phyloP scores from a whole-genome alignment of 1,140 invertebrate genomes.

The Zeugodacus cucurbitae region DNA sequence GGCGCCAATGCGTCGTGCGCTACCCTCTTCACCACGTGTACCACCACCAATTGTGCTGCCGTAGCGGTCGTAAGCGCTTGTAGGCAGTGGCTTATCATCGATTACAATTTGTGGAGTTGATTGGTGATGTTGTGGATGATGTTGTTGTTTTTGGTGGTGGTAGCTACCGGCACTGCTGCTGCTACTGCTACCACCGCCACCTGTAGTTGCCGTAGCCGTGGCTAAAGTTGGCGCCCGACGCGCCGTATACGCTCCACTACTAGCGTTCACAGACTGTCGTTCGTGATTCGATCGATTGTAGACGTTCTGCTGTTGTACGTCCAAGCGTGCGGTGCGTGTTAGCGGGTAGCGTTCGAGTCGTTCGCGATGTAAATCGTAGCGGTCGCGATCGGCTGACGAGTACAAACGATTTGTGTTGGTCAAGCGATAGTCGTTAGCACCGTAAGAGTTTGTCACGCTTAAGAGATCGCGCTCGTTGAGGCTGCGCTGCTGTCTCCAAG shows the following conservation, averaged over 20 bases:
- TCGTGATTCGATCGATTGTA: slow-evolving; percentile 65
- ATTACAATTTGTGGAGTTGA: slow-evolving; percentile 60
- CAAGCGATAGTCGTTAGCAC: slow-evolving; percentile 53
- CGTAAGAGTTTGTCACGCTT: slow-evolving; percentile 53
- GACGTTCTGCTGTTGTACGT: slow-evolving; percentile 63
- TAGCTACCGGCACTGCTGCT: slow-evolving; percentile 58
- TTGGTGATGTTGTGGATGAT: slow-evolving; percentile 39
- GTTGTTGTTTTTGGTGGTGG: slow-evolving; percentile 44
- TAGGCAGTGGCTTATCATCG: slow-evolving; percentile 42
- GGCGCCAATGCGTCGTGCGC: slow-evolving; percentile 37
- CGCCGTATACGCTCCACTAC: slow-evolving; percentile 5
- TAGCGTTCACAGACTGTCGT: slow-evolving; percentile 49
- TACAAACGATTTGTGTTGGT: slow-evolving; percentile 58
- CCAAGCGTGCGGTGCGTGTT: slow-evolving; percentile 59
- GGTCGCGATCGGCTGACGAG: slow-evolving; percentile 61
- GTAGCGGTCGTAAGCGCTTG: slow-evolving; percentile 42
- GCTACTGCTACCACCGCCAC: slow-evolving; percentile 53
- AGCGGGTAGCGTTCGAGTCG: slow-evolving; percentile 61
- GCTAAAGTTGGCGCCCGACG: slow-evolving; percentile 60
- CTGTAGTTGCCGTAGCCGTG: slow-evolving; percentile 47
- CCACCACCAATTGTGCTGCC: slow-evolving; percentile 34
- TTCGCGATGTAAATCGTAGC: slow-evolving; percentile 62
- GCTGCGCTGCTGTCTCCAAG: slow-evolving; percentile 62
- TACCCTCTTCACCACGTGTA: slow-evolving; percentile 40
- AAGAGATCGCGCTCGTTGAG: slow-evolving; percentile 62